phyloP scores from a whole-genome alignment of 1,140 invertebrate species.

The Anadara kagoshimensis region DNA sequence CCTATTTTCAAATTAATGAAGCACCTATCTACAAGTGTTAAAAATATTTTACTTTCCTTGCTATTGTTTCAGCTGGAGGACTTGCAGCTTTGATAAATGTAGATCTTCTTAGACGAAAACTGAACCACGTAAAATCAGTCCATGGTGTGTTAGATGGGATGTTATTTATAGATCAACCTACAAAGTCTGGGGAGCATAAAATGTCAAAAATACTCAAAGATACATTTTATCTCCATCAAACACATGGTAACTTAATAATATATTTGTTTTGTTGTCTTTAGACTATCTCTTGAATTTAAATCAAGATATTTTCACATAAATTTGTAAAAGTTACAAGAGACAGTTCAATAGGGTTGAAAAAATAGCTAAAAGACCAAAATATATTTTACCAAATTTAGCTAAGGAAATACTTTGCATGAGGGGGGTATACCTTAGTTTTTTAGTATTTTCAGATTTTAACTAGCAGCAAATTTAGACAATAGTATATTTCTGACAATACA shows the following conservation, averaged over 20 bases:
- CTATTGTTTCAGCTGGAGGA: constrained; percentile 48
- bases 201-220: constrained; percentile 48
- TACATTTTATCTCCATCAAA: constrained; percentile 51
- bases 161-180: constrained; percentile 53
- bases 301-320: background rate
- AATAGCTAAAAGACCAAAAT: too few relatives aligned
- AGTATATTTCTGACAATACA: background rate
- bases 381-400: too few relatives aligned
- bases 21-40: background rate
- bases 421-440: too few relatives aligned
- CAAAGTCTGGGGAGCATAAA: constrained; percentile 30
- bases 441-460: too few relatives aligned
- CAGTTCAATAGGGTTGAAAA: background rate
- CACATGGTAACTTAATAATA: constrained; percentile 36
- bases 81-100: constrained; percentile 55
- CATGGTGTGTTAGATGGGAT: constrained; percentile 52
- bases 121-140: constrained; percentile 48
- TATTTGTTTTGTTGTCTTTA: background rate
- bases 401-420: too few relatives aligned
- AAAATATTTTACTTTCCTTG: background rate
- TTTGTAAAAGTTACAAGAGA: background rate
- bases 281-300: background rate
- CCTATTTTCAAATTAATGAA: too few relatives aligned
- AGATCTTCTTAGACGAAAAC: constrained; percentile 42
- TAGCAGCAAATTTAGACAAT: background rate